Evolutionary conservation across 2,797 vertebrate genomes (phyloP).

Genomic region (Paratrypauchen microcephalus): DNA sequence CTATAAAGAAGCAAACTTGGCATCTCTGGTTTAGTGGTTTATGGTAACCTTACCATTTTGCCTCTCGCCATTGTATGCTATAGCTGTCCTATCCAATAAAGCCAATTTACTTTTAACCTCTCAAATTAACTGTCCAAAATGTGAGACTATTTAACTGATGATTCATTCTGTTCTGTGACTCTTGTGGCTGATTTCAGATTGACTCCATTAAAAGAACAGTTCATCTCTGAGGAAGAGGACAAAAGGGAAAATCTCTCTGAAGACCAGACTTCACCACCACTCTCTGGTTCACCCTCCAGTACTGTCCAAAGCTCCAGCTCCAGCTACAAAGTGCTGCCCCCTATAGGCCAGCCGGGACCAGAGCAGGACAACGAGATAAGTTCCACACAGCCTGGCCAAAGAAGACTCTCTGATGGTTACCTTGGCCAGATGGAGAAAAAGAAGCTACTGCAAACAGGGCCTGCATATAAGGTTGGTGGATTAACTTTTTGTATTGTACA

Average conservation of each 20-base stretch:
- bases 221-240: constrained; percentile 18
- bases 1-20: no score
- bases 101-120: no score
- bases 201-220: constrained; percentile 15
- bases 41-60: no score
- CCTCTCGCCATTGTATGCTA: not conserved
- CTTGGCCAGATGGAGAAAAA: constrained; percentile 75
- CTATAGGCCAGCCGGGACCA: constrained; percentile 54
- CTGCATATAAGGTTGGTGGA: constrained; percentile 74
- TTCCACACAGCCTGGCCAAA: constrained; percentile 33
- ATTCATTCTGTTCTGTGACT: not conserved
- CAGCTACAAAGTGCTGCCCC: constrained; percentile 68
- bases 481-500: not conserved
- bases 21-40: no score
- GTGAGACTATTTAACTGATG: not conserved
- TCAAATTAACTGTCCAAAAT: no score
- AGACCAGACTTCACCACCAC: constrained; percentile 32
- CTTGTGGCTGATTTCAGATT: constrained; percentile 25
- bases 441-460: constrained; percentile 60
- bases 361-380: constrained; percentile 45
- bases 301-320: constrained; percentile 28
- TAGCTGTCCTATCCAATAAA: no score
- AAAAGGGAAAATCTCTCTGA: constrained; percentile 35
- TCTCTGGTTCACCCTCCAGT: constrained; percentile 33
- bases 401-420: constrained; percentile 76